Base-by-base conservation (phyloP, 2,113 vertebrate species). In the Proteles cristata region DNA sequence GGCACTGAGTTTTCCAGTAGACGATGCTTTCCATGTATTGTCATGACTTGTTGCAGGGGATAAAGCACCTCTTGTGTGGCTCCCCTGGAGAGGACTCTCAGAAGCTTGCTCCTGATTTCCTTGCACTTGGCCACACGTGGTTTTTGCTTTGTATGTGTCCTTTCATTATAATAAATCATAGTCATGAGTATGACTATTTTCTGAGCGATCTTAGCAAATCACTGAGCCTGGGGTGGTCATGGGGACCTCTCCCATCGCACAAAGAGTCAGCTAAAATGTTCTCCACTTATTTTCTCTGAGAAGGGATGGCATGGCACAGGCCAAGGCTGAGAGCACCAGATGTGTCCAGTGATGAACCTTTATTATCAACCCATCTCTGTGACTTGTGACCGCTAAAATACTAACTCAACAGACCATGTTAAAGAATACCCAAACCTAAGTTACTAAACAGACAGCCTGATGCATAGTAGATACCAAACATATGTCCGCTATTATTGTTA, bases 201-300 rank as follows among this genome's bases (percentile, higher is more conserved):
- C 65, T 79, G 39, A 50, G 45, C 12, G 10, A 21, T n/a, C 7
- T 53, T 79, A 35, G 61, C 3, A 63, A 83, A 77, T 39, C 43
- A 63, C 5, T 23, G 77, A 94, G 19, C 23, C 43, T 76, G 21
- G 23, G 43, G 26, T 77, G 50, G 3, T 82, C 31, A 63, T 45
- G 45, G 43, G 14, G 33, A 21, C 4, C 7, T 10, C n/a, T 50
- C 0, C 1, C 2, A 39, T 25, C 35, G 2, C 48, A 48, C 61
- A 65, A 15, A 55, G 3, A 43, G 33, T 23, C 58, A 76, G 50
- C 55, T 93, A 55, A 28, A 69, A 53, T 53, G 19, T 19, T 48
- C n/a, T 66, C 63, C 8, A 83, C 3, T 63, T 77, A 71, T 45
- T 53, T 63, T 28, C 19, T 43, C 28, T 65, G 5, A 81, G 61